A percentile compares a stretch with the other conserved stretches of the same genome.
Evolutionary conservation across 2,113 vertebrate species (phyloP).

Genomic region (Eulacestoma nigropectus): DNA sequence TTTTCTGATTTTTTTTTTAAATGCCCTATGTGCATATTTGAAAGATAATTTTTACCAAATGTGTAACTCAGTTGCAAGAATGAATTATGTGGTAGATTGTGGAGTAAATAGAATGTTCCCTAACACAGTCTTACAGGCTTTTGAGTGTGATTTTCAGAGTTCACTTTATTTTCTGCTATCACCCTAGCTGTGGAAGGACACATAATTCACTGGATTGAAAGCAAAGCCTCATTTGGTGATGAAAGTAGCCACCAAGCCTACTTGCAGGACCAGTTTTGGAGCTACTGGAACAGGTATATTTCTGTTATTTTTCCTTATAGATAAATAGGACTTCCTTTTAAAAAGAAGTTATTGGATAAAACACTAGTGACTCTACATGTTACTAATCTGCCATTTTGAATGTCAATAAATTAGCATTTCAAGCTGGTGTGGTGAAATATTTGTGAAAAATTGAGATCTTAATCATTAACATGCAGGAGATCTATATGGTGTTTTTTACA

Average conservation of each 20-base stretch:
- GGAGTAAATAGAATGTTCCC: neutral
- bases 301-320: conserved; percentile 47
- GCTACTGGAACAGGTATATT: conserved; percentile 97
- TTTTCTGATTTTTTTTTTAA: neutral
- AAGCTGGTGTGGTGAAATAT: neutral
- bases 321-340: conserved; percentile 22
- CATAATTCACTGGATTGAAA: conserved; percentile 98
- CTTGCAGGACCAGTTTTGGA: conserved; percentile 98
- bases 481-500: neutral
- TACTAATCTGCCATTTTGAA: conserved; percentile 16
- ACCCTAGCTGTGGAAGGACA: conserved; percentile 91
- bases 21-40: neutral
- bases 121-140: neutral
- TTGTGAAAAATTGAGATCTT: neutral
- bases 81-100: neutral
- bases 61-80: neutral
- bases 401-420: neutral
- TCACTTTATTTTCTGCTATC: conserved; percentile 47
- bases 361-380: neutral
- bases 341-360: conserved; percentile 49
- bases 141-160: conserved; percentile 36
- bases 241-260: conserved; percentile 93
- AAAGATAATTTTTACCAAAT: neutral
- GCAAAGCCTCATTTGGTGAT: conserved; percentile 98
- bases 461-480: neutral